These are phyloP conservation scores for Prietella phreatophila DNA, from an alignment of 2,113 vertebrate species.

Conservation along the genomic window DNA sequence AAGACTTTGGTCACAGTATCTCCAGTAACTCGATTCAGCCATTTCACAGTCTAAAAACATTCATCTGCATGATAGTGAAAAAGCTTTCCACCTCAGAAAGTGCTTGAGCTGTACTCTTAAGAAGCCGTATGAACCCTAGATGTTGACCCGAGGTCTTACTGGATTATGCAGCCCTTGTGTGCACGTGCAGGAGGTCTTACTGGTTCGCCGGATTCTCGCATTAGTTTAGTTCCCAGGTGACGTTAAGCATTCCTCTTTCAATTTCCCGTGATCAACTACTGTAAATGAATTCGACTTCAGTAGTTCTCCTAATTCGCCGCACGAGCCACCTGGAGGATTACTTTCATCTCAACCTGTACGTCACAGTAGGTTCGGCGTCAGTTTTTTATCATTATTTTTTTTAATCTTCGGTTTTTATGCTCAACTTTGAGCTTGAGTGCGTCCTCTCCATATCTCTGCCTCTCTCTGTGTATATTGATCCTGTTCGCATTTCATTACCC, in stretches of 20 bases:
- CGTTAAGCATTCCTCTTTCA: neutral
- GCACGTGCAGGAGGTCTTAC: neutral
- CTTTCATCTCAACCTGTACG: neutral
- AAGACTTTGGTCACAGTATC: neutral
- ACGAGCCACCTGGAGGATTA: neutral
- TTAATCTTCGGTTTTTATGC: neutral
- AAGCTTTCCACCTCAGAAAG: neutral
- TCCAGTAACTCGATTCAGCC: no score
- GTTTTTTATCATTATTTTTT: neutral
- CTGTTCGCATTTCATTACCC: conserved; percentile 46
- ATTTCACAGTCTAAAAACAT: neutral
- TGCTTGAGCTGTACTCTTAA: neutral
- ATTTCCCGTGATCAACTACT: conserved; percentile 13
- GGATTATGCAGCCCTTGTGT: neutral
- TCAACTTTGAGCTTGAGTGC: neutral
- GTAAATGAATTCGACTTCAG: conserved; percentile 20
- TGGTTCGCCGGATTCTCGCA: neutral
- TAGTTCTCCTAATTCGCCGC: neutral
- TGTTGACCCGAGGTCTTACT: neutral
- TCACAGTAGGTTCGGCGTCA: neutral
- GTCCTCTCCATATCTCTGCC: neutral
- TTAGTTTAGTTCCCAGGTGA: conserved; percentile 6
- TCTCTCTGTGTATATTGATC: conserved; percentile 17
- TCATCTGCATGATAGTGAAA: neutral
- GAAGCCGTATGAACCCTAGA: neutral